Conservation (phyloP, 2,113 vertebrate species). For the Catharus bicknelli region DNA sequence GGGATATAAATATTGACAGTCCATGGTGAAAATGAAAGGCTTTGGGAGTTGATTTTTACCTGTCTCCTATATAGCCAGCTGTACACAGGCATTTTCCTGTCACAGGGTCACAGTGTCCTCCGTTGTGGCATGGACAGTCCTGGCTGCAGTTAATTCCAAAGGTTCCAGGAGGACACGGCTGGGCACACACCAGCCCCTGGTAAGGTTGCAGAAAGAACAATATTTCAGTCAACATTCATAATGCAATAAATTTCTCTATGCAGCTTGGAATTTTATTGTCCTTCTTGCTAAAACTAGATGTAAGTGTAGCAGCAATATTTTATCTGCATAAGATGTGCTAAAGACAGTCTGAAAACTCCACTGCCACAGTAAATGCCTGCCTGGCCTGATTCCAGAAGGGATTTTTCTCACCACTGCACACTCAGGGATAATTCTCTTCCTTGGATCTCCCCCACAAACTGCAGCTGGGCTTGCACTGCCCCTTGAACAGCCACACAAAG, state of each 20-base stretch:
- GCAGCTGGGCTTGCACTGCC: neutral
- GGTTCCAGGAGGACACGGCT: constrained; percentile 91
- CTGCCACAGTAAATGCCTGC: neutral
- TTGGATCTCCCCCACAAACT: neutral
- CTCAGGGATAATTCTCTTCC: neutral
- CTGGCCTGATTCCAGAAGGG: neutral
- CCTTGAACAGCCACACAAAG: neutral
- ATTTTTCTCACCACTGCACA: neutral
- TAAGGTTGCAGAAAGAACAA: constrained; percentile 32
- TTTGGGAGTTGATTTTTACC: constrained; percentile 74
- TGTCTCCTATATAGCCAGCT: constrained; percentile 92
- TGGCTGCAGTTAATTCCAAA: constrained; percentile 95
- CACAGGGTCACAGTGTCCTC: constrained; percentile 93
- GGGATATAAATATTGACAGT: neutral
- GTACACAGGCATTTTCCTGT: constrained; percentile 91
- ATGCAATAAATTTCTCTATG: neutral
- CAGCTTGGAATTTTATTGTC: constrained; percentile 14
- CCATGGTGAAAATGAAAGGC: neutral
- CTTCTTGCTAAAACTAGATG: neutral
- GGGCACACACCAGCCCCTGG: constrained; percentile 94
- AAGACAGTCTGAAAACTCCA: neutral
- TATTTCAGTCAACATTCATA: constrained; percentile 32
- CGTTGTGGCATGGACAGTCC: constrained; percentile 93
- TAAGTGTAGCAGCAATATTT: neutral
- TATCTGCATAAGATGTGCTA: neutral